phyloP scores from a whole-genome alignment of 1,140 invertebrate species.

The Atta texana region DNA sequence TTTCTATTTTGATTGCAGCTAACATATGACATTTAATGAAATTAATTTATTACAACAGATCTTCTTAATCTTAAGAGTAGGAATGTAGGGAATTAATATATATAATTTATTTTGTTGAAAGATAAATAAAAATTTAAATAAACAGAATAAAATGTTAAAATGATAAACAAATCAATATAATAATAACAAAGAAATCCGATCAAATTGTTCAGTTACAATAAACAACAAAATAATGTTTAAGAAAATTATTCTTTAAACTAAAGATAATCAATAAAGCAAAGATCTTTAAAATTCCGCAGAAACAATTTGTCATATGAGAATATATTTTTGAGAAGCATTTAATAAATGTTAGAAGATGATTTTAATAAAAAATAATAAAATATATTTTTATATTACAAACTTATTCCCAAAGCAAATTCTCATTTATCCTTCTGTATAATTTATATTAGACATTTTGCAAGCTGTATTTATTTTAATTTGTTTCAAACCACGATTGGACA shows the following conservation, averaged over 20 bases:
- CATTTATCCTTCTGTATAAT: not conserved
- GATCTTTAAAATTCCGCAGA: not conserved
- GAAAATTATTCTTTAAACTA: not conserved
- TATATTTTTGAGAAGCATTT: not conserved
- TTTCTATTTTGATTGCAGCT: not conserved
- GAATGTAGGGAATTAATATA: not conserved
- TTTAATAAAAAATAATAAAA: constrained; percentile 10
- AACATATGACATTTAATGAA: not conserved
- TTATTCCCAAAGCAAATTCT: not conserved
- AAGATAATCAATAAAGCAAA: not conserved
- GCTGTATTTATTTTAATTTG: not conserved
- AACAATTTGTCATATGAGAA: not conserved
- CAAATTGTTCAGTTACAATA: not conserved
- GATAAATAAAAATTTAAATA: not conserved
- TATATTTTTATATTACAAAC: not conserved
- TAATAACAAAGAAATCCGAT: not conserved
- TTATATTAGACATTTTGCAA: not conserved
- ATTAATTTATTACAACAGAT: not conserved
- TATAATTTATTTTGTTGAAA: not conserved
- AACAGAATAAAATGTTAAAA: not conserved
- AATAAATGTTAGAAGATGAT: not conserved
- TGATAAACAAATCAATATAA: not conserved
- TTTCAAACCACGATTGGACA: not conserved
- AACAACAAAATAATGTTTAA: not conserved
- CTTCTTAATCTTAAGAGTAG: not conserved